A percentile compares a stretch with the other conserved stretches of the same genome.
Conservation (phyloP, 35 echinoderm and acorn worm genomes). For the Stichopus chloronotus region DNA sequence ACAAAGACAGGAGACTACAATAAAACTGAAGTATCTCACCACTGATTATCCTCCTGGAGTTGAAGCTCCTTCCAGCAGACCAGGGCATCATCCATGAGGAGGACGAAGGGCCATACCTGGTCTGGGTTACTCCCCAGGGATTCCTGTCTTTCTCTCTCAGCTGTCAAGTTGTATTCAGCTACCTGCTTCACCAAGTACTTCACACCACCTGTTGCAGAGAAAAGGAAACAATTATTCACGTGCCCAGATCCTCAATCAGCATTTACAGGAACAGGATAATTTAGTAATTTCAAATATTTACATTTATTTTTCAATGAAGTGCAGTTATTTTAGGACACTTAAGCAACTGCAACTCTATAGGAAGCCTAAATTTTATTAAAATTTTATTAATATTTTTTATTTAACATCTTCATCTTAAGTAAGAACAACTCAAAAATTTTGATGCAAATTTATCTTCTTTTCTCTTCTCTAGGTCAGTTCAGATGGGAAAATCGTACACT, state of each 20-base stretch:
- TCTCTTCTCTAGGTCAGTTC: too few relatives aligned
- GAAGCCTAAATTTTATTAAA: too few relatives aligned
- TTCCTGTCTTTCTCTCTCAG: slow-evolving; percentile 75
- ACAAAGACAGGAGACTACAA: too few relatives aligned
- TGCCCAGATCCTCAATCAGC: neutral
- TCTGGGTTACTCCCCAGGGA: slow-evolving; percentile 68
- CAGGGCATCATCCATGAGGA: slow-evolving; percentile 86
- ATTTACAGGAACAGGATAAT: neutral
- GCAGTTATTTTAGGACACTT: neutral
- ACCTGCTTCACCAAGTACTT: slow-evolving; percentile 93
- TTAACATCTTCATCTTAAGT: too few relatives aligned
- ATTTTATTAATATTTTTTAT: too few relatives aligned
- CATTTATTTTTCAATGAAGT: neutral
- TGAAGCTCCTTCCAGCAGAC: slow-evolving; percentile 75
- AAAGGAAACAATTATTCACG: neutral
- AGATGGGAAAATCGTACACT: too few relatives aligned
- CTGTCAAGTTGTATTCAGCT: slow-evolving; percentile 69
- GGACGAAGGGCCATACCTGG: slow-evolving; percentile 85
- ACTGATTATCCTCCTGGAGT: slow-evolving; percentile 29
- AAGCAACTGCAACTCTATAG: neutral
- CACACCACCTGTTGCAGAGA: slow-evolving; percentile 71
- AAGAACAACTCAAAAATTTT: too few relatives aligned
- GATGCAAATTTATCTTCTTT: too few relatives aligned
- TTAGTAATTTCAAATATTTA: neutral
- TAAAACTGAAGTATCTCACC: neutral